phyloP scores from a whole-genome alignment of 92 coral and sea anemone species.

The Blastomussa wellsi region DNA sequence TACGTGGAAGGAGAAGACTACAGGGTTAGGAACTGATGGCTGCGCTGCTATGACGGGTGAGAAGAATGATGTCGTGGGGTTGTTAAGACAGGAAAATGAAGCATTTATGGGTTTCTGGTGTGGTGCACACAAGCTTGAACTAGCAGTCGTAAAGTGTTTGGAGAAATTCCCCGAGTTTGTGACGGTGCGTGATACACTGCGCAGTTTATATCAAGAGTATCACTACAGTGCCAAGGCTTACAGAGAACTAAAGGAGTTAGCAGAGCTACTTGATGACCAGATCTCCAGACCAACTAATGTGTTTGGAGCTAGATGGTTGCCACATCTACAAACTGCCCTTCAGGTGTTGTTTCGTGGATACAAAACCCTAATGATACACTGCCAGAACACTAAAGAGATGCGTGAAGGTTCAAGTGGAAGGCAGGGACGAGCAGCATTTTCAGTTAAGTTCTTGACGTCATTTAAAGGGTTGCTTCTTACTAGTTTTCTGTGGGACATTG shows the following conservation, averaged over 20 bases:
- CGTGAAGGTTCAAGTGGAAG: slow-evolving; percentile 17
- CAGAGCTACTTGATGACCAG: slow-evolving; percentile 23
- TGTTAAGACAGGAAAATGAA: slow-evolving; percentile 1
- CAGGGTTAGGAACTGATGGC: slow-evolving; percentile 29
- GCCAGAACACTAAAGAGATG: slow-evolving; percentile 29
- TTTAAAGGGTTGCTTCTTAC: slow-evolving; percentile 23
- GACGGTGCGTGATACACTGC: slow-evolving; percentile 25
- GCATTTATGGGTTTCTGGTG: slow-evolving; percentile 27
- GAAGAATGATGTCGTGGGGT: slow-evolving; percentile 21
- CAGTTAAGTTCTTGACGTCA: slow-evolving; percentile 25
- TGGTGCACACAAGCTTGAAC: slow-evolving; percentile 40
- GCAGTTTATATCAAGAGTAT: slow-evolving; percentile 32
- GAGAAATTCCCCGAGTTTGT: slow-evolving; percentile 20
- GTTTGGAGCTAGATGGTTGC: slow-evolving; percentile 29
- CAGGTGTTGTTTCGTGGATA: slow-evolving; percentile 21
- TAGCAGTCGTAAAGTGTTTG: slow-evolving; percentile 25
- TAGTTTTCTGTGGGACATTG: slow-evolving; percentile 36
- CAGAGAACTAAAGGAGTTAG: slow-evolving; percentile 27
- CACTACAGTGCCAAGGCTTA: slow-evolving; percentile 35
- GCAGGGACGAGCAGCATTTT: slow-evolving; percentile 26
- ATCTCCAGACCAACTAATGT: slow-evolving; percentile 29
- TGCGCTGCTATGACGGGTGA: slow-evolving; percentile 33
- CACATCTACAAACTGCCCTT: slow-evolving; percentile 33
- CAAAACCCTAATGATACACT: slow-evolving; percentile 12
- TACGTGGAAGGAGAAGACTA: slow-evolving; percentile 16